Conservation (phyloP, 2,888 invertebrate species). For the Drosophila helvetica region DNA sequence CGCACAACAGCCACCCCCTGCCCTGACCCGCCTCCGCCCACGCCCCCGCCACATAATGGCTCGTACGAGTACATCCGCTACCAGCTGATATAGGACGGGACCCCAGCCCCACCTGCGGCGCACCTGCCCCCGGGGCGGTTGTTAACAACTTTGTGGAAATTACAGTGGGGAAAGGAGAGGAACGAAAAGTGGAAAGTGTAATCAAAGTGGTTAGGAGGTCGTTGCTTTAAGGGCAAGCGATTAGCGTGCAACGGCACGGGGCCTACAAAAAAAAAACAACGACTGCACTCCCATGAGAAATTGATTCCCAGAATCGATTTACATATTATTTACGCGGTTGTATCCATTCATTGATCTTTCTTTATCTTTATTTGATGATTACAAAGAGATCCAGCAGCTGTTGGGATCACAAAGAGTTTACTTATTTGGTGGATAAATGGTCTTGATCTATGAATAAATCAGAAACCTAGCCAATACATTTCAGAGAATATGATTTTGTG, state of each 20-base stretch:
- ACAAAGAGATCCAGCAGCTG: not conserved
- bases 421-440: not conserved
- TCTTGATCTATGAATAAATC: not conserved
- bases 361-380: not conserved
- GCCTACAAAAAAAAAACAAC: not conserved
- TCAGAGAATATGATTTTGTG: not conserved
- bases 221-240: constrained; percentile 31
- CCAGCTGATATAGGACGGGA: constrained; percentile 26
- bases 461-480: not conserved
- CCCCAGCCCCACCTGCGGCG: not conserved
- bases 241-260: constrained; percentile 9
- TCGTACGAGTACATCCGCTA: constrained; percentile 33
- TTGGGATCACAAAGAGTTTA: not conserved
- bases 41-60: constrained; percentile 7
- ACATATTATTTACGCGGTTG: not conserved
- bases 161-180: constrained; percentile 18
- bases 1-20: not conserved
- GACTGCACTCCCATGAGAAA: not conserved
- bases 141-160: constrained; percentile 53
- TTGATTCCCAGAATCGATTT: not conserved
- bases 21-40: too few relatives aligned
- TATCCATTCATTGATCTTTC: not conserved
- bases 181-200: constrained; percentile 40
- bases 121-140: constrained; percentile 29
- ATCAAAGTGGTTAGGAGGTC: constrained; percentile 37